A percentile compares a stretch with the other conserved stretches of the same genome.
Evolutionary conservation across 2,113 vertebrate genomes (phyloP).

Genomic region (Dryoscopus gambensis): DNA sequence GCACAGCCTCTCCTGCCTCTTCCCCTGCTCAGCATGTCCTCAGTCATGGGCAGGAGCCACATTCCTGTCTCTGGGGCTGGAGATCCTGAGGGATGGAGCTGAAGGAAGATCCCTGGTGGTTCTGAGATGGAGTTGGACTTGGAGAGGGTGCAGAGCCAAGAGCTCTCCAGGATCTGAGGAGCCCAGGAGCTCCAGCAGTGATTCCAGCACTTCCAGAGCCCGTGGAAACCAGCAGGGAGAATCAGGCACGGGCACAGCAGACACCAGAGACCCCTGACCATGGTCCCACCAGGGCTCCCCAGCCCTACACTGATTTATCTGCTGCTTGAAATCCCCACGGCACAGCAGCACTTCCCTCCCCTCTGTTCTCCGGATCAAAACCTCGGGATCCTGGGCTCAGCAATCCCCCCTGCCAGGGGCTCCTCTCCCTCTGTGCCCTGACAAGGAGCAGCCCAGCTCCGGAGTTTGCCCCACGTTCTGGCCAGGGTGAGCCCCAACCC

Average conservation of each 20-base stretch:
- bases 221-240: not conserved
- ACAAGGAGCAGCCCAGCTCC: not conserved
- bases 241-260: not conserved
- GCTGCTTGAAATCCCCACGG: fast-evolving
- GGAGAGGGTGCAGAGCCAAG: not conserved
- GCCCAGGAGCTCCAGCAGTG: fast-evolving
- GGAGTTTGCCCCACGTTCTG: not conserved
- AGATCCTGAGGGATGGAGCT: not conserved
- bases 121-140: not conserved
- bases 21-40: fast-evolving
- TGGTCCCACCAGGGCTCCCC: not conserved
- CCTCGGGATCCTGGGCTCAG: not conserved
- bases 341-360: not conserved
- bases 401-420: not conserved
- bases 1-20: not conserved
- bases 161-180: not conserved
- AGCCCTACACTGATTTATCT: not conserved
- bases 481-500: not conserved
- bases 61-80: not conserved
- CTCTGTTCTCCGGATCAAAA: not conserved
- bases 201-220: not conserved
- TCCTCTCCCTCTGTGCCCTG: fast-evolving
- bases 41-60: not conserved
- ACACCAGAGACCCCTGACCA: not conserved
- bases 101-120: not conserved